Evolutionary conservation across 2,888 invertebrate species (phyloP), one percentile per base, ranked within the genome.

Genomic region (Andricus quercusramuli): DNA sequence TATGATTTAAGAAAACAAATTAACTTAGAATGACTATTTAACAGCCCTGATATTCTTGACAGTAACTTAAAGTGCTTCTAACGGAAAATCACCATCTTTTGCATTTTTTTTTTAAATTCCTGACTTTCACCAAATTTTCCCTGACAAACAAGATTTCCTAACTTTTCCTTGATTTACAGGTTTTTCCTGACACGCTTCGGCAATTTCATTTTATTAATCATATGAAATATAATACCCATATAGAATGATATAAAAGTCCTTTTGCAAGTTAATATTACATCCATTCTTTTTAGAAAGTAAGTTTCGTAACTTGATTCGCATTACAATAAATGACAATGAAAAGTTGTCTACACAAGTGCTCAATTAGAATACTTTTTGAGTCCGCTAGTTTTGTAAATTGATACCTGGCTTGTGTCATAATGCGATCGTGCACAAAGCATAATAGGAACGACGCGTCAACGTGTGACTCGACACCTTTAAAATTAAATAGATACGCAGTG

Each of bases 401-500:
- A 74, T 74, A 74, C 51, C 74, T 74, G 51, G 56, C 32, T 59
- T 74, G 56, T 74, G 56, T 74, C 56, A 74, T 56, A 74, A 64
- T 74, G 56, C 56, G 32, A 22, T 74, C 56, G n/a, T 32, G 56
- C 32, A 56, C 32, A 74, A 74, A 59, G 74, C 29, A 74, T 32
- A 37, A 74, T 22, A 74, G 74, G 20, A 74, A 56, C 74, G 15
- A 56, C 22, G 20, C 37, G 56, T 74, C 51, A 32, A 32, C 74
- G n/a, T 74, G 74, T 74, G 74, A 74, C 74, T 74, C 74, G 74
- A 74, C 74, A 56, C 32, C 32, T 56, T 74, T 32, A 74, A 74
- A 74, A 37, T 56, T 29, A 56, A 51, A 74, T 74, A 56, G 32
- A 74, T 32, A 56, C 56, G 51, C 74, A 59, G 56, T 56, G 32